Evolutionary conservation across 2,888 invertebrate genomes (phyloP), one percentile per base, ranked within the genome.

Genomic region (Nymphalis c-album): DNA sequence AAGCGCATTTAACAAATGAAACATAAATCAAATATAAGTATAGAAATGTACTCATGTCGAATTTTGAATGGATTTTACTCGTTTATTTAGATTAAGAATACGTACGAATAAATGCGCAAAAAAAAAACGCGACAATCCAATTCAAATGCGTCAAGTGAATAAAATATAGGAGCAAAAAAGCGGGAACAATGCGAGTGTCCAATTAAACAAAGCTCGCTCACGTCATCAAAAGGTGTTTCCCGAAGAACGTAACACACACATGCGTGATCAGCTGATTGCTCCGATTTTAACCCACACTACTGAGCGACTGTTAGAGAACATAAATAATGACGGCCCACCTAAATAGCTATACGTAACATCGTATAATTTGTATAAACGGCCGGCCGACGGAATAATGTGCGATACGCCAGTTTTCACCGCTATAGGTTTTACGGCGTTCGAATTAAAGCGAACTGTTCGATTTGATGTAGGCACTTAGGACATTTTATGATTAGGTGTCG

Each of bases 221-320:
- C 92, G 91, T 92, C 91, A 92, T 91, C 91, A 86, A 88, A 91
- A 91, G 92, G 92, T 92, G 92, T 92, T 92, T 91, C 92, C 92
- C 92, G 89, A 92, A 91, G 92, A 91, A 91, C 92, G 92, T 87
- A 86, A 88, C 76, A 69, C 74, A 75, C 74, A 76, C 74, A 87
- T 87, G 87, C 86, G 85, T 86, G 86, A 91, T 90, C 91, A 92
- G 91, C 91, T 91, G 91, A 91, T 88, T 91, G 91, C 91, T 91
- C 91, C 88, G 91, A 92, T 92, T 91, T 91, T 90, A 91, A 91
- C 91, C 82, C 91, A 91, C 91, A 91, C 91, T 85, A 89, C 83
- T 80, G 81, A 85, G 80, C 82, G 86, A 86, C 87, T 90, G 91
- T 91, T 91, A 91, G 91, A 91, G 91, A 91, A 91, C 91, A 92